Conservation (phyloP, 2,113 vertebrate species). For the Ancistrus triradiatus region DNA sequence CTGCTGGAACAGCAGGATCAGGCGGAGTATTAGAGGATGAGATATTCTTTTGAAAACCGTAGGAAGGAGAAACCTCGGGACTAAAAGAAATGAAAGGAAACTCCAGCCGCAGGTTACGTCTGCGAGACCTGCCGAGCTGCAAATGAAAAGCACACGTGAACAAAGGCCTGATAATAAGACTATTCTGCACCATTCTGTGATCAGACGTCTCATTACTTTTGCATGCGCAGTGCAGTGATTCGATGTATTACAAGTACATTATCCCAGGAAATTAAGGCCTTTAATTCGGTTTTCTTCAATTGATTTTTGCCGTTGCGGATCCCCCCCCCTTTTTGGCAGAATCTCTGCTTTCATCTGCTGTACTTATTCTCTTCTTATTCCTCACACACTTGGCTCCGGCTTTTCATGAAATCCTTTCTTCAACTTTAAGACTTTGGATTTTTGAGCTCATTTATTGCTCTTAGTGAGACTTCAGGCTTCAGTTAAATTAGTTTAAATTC, state of each 20-base stretch:
- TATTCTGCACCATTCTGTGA: constrained; percentile 11
- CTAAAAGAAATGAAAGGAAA: constrained; percentile 23
- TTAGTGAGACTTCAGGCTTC: too few species aligned
- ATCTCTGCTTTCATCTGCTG: constrained; percentile 6
- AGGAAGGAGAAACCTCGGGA: constrained; percentile 40
- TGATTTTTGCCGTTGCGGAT: too few species aligned
- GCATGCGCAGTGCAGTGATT: constrained; percentile 11
- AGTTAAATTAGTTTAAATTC: too few species aligned
- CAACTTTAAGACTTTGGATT: too few species aligned
- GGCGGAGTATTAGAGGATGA: constrained; percentile 33
- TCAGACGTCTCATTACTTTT: constrained; percentile 13
- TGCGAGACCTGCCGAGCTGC: constrained; percentile 40
- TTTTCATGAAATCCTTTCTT: constrained; percentile 19
- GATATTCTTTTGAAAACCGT: constrained; percentile 36
- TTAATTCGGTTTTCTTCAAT: constrained; percentile 23
- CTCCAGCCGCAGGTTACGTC: constrained; percentile 49
- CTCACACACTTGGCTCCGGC: constrained; percentile 10
- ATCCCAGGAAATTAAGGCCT: constrained; percentile 15
- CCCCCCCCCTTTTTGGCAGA: too few species aligned
- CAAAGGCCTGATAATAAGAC: constrained; percentile 6
- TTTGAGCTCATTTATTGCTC: too few species aligned
- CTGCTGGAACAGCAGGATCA: constrained; percentile 46
- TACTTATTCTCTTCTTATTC: neutral
- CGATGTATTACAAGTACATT: neutral
- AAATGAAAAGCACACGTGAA: constrained; percentile 19